Evolutionary conservation across 2,113 vertebrate species (phyloP).

Genomic region (Morphnarchus princeps): DNA sequence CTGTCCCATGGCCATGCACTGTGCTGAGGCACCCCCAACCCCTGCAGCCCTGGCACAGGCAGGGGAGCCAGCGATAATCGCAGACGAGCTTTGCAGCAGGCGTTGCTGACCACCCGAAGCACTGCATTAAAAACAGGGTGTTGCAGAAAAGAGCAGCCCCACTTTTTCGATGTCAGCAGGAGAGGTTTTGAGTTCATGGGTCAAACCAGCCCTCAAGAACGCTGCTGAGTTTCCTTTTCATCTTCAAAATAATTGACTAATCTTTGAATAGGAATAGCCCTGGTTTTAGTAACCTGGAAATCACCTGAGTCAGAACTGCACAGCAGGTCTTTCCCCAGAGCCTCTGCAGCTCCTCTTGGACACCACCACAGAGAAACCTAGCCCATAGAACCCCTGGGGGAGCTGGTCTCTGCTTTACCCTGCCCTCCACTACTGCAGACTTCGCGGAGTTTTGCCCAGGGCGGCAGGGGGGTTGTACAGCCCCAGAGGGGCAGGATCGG

Average conservation of each 20-base stretch:
- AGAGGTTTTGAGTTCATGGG: background rate
- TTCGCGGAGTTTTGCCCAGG: too few species aligned
- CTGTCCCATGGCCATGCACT: fast-evolving
- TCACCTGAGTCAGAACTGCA: background rate
- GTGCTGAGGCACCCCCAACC: too few species aligned
- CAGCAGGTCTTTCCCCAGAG: background rate
- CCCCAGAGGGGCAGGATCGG: background rate
- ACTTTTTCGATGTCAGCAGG: background rate
- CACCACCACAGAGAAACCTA: background rate
- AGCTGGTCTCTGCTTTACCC: background rate
- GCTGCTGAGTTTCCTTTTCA: background rate
- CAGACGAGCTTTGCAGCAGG: background rate
- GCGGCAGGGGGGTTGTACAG: fast-evolving
- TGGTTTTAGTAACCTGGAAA: background rate
- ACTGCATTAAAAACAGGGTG: background rate
- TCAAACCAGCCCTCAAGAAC: background rate
- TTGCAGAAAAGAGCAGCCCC: background rate
- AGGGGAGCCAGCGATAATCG: fast-evolving
- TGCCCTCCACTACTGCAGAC: background rate
- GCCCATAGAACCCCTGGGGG: background rate
- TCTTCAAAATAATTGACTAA: background rate
- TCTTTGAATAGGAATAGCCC: background rate
- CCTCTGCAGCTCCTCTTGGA: background rate
- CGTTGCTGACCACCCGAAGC: background rate
- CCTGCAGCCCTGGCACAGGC: background rate